Evolutionary conservation across 2,113 vertebrate genomes (phyloP), one percentile per base, ranked within the genome.

Genomic region (Fregata magnificens): DNA sequence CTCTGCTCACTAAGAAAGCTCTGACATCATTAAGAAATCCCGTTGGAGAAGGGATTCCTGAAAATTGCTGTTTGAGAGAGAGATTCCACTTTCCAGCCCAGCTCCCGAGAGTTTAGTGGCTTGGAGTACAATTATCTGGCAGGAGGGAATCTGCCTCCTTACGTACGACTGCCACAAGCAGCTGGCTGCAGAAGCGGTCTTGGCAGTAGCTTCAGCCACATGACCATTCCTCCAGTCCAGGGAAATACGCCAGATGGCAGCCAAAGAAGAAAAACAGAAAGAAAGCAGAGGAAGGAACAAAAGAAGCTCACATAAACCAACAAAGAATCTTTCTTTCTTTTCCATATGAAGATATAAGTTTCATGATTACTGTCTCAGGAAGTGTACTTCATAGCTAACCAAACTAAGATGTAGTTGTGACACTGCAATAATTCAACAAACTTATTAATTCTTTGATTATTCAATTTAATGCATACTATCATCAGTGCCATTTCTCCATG

Each of bases 201-300:
- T 95, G 97, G 95, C 87, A 94, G 53, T 34, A 93, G 58, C 66
- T 95, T 85, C 49, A 87, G 91, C 49, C 93, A 95, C 80, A 92
- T 96, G 96, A 95, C 22, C 71, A 76, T 19, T 88, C 47, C 42
- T 95, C 82, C 63, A 44, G 74, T 88, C 70, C 85, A 96, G 73
- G 87, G 61, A 96, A 94, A 93, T 50, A 66, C 53, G 87, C 81
- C 95, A 97, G 92, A 94, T 93, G 88, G 82, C 91, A 97, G 44
- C 13, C 72, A 61, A 77, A 67, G 53, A 90, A 92, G 63, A 66
- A 94, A 95, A 97, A 84, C 53, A 95, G 61, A 93, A 56, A 94
- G 56, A 45, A 76, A 45, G 22, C 47, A 74, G 52, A 81, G 29
- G 59, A 56, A 70, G 56, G 52, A 93, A 94, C 16, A 88, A 83